Conservation (phyloP, 2,888 invertebrate species). For the Exocentrus adspersus region DNA sequence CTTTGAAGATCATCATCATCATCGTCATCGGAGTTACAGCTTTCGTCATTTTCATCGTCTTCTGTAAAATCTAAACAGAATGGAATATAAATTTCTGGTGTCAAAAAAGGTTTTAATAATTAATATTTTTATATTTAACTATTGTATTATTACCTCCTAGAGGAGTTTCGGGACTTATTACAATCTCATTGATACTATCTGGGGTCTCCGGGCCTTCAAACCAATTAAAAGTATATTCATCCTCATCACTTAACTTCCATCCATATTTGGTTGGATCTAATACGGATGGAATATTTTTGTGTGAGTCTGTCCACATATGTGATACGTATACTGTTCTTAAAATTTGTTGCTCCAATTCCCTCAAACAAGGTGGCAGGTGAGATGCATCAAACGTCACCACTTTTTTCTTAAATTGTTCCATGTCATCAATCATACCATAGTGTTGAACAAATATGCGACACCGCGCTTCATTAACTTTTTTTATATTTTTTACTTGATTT, state of each 20-base stretch:
- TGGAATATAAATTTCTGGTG: too few relatives aligned
- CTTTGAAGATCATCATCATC: too few relatives aligned
- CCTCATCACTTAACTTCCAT: constrained; percentile 20
- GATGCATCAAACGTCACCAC: constrained; percentile 48
- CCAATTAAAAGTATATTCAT: constrained; percentile 41
- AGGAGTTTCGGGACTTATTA: constrained; percentile 48
- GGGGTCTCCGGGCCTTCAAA: constrained; percentile 46
- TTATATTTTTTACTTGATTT: too few relatives aligned
- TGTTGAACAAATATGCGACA: constrained; percentile 44
- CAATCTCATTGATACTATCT: constrained; percentile 46
- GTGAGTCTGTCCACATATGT: constrained; percentile 8
- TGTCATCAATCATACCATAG: constrained; percentile 48
- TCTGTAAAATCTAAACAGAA: too few relatives aligned
- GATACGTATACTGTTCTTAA: constrained; percentile 14
- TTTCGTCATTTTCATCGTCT: too few relatives aligned
- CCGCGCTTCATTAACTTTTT: constrained; percentile 43
- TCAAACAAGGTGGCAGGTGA: constrained; percentile 45
- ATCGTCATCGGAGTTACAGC: too few relatives aligned
- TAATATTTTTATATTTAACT: too few relatives aligned
- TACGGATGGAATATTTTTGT: not conserved
- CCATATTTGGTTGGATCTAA: constrained; percentile 1
- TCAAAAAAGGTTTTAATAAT: too few relatives aligned
- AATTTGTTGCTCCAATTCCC: constrained; percentile 3
- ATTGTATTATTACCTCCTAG: too few relatives aligned
- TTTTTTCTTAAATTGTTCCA: constrained; percentile 44